Percentiles rank a stretch among this genome's conserved stretches.
Evolutionary conservation across 2,797 vertebrate species (phyloP).

Genomic region (Notolabrus celidotus): DNA sequence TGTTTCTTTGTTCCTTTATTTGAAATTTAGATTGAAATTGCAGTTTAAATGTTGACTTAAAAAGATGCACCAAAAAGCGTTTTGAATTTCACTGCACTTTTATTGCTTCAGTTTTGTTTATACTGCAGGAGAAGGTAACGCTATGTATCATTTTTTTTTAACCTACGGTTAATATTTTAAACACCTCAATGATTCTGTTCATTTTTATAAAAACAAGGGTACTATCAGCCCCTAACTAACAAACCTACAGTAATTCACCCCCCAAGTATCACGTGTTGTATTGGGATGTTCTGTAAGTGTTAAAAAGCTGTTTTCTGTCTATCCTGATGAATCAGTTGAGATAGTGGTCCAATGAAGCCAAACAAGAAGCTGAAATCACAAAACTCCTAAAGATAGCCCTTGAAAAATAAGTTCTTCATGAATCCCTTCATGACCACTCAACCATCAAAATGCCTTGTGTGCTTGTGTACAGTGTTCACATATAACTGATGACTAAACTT

Average conservation of each 20-base stretch:
- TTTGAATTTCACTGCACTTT: conserved; percentile 16
- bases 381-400: conserved; percentile 1
- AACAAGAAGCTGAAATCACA: background rate
- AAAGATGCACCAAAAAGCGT: conserved; percentile 4
- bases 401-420: background rate
- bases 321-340: background rate
- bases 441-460: conserved; percentile 54
- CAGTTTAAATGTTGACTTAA: background rate
- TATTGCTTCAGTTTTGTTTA: background rate
- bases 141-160: background rate
- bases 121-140: background rate
- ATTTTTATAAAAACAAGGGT: conserved; percentile 22
- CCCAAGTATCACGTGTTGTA: background rate
- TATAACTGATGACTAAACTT: conserved; percentile 55
- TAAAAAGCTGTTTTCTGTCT: conserved; percentile 5
- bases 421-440: conserved; percentile 63
- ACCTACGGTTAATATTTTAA: background rate
- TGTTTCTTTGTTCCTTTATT: conserved; percentile 5
- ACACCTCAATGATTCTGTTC: background rate
- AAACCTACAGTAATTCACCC: conserved; percentile 5
- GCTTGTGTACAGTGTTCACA: conserved; percentile 57
- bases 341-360: conserved; percentile 11
- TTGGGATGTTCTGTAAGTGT: background rate
- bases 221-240: conserved; percentile 18
- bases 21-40: background rate